Evolutionary conservation across 2,113 vertebrate genomes (phyloP).

Genomic region (Osmerus mordax): DNA sequence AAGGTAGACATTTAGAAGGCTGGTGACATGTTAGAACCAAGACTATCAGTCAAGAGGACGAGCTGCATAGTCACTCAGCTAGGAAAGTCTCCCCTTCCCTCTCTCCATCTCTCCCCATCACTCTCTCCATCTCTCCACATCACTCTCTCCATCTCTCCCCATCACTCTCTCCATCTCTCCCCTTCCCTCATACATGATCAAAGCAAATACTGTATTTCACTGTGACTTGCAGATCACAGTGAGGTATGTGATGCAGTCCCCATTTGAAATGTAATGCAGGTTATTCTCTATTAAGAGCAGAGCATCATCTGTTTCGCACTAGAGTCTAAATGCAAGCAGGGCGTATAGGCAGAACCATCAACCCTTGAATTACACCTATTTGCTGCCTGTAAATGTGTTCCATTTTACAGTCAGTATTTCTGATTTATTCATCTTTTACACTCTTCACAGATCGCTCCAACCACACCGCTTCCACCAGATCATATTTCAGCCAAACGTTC

Average conservation of each 20-base stretch:
- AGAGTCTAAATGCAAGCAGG: not conserved
- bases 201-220: not conserved
- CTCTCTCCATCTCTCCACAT: not conserved
- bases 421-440: conserved; percentile 1
- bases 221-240: too few species aligned
- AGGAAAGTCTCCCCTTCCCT: not conserved
- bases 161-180: not conserved
- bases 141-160: too few species aligned
- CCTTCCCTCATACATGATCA: not conserved
- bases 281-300: not conserved
- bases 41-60: too few species aligned
- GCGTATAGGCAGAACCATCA: not conserved
- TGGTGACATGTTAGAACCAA: too few species aligned
- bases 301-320: not conserved
- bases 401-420: not conserved
- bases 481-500: not conserved
- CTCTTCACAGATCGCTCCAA: not conserved
- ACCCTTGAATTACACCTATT: not conserved
- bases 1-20: too few species aligned
- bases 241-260: not conserved
- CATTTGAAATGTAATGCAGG: not conserved
- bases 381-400: not conserved
- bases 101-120: too few species aligned
- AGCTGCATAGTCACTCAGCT: not conserved
- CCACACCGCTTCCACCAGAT: not conserved